Evolutionary conservation across 2,797 vertebrate species (phyloP).

Genomic region (Chloroceryle amazona): DNA sequence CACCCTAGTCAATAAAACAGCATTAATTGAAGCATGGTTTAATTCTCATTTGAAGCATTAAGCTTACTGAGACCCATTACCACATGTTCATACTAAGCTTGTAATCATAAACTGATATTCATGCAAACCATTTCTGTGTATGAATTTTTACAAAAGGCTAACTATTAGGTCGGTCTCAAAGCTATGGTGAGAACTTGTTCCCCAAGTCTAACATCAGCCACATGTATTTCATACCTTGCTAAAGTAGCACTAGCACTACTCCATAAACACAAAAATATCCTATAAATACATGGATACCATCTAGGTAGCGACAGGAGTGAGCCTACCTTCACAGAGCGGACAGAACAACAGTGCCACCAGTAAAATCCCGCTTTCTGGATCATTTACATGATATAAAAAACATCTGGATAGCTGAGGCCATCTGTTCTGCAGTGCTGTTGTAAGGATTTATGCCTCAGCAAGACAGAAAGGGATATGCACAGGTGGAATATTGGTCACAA

Average conservation of each 20-base stretch:
- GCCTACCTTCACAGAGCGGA: not conserved
- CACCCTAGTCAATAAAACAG: not conserved
- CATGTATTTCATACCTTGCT: not conserved
- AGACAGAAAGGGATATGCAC: not conserved
- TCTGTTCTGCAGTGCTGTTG: not conserved
- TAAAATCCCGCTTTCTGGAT: not conserved
- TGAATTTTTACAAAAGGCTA: not conserved
- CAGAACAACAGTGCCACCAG: not conserved
- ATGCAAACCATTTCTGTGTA: not conserved
- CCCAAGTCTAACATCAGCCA: not conserved
- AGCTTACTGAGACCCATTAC: not conserved
- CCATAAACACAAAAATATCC: not conserved
- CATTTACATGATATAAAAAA: not conserved
- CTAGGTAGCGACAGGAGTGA: not conserved
- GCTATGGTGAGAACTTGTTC: not conserved
- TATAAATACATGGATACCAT: not conserved
- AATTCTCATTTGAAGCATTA: not conserved
- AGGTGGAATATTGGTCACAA: not conserved
- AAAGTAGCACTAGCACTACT: not conserved
- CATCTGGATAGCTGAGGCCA: not conserved
- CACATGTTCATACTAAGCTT: not conserved
- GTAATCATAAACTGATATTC: not conserved
- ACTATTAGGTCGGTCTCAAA: not conserved
- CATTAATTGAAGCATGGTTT: not conserved
- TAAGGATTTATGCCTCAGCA: not conserved